Conservation (phyloP, 2,888 invertebrate genomes). For the Meghimatium bilineatum region DNA sequence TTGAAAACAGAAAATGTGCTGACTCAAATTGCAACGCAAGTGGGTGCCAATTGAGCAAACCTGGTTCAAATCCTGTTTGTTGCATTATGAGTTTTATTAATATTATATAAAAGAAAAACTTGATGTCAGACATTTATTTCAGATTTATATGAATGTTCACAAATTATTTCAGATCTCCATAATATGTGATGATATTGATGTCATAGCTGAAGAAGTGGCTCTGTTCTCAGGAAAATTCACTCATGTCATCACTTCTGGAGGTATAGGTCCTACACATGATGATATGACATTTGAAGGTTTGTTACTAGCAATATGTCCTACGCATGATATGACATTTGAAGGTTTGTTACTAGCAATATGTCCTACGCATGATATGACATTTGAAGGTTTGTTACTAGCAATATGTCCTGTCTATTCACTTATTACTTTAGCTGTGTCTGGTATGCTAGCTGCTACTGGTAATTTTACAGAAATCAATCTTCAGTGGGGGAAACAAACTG, state of each 20-base stretch:
- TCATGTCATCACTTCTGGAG: conserved; percentile 86
- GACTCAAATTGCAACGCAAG: too few species aligned
- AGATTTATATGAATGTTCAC: not conserved
- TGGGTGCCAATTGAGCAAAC: too few species aligned
- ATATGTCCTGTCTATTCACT: too few species aligned
- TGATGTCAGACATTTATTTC: not conserved
- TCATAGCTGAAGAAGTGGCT: conserved; percentile 83
- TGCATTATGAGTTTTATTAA: too few species aligned
- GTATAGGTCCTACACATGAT: conserved; percentile 88
- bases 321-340: conserved; percentile 86
- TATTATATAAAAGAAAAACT: too few species aligned
- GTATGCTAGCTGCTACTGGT: too few species aligned
- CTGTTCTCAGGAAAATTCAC: conserved; percentile 81
- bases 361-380: conserved; percentile 87
- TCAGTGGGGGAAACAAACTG: too few species aligned
- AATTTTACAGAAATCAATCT: too few species aligned
- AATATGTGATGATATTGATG: conserved; percentile 82
- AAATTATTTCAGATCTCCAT: conserved; percentile 80
- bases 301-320: conserved; percentile 82
- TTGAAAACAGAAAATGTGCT: too few species aligned
- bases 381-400: conserved; percentile 80
- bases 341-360: conserved; percentile 81
- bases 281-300: conserved; percentile 85
- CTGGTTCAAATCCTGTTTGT: too few species aligned
- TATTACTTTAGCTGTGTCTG: too few species aligned